These are phyloP conservation scores for Stegostoma tigrinum DNA, from an alignment of 2,113 vertebrate species.

Conservation along the genomic window DNA sequence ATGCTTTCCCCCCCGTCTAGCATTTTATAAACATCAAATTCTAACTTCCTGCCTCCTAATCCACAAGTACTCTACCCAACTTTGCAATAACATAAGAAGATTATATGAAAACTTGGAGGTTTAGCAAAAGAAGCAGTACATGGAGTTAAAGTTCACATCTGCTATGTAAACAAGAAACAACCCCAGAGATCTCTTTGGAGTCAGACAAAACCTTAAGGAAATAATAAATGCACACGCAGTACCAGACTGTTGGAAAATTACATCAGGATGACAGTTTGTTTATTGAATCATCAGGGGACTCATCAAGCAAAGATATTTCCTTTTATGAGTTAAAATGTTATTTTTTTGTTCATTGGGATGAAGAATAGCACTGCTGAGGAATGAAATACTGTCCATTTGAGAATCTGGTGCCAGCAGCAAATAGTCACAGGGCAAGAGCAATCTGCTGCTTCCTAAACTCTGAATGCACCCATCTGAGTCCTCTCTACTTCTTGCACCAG, in stretches of 20 bases:
- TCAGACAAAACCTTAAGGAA: background rate
- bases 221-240: background rate
- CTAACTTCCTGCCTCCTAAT: too few relatives aligned
- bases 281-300: background rate
- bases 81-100: background rate
- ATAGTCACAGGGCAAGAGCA: background rate
- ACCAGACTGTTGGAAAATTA: background rate
- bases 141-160: conserved; percentile 5
- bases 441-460: background rate
- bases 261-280: background rate
- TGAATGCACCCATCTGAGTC: background rate
- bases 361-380: background rate
- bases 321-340: background rate
- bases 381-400: background rate
- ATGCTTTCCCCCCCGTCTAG: too few relatives aligned
- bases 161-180: conserved; percentile 4
- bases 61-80: too few relatives aligned
- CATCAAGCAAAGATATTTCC: background rate
- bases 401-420: background rate
- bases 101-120: background rate
- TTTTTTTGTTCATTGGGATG: background rate
- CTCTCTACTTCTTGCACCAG: background rate
- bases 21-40: too few relatives aligned
- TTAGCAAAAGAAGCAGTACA: background rate
- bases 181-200: background rate